These are phyloP conservation scores for Nanorana parkeri DNA, from an alignment of 2,113 vertebrate genomes.

Conservation along the genomic window DNA sequence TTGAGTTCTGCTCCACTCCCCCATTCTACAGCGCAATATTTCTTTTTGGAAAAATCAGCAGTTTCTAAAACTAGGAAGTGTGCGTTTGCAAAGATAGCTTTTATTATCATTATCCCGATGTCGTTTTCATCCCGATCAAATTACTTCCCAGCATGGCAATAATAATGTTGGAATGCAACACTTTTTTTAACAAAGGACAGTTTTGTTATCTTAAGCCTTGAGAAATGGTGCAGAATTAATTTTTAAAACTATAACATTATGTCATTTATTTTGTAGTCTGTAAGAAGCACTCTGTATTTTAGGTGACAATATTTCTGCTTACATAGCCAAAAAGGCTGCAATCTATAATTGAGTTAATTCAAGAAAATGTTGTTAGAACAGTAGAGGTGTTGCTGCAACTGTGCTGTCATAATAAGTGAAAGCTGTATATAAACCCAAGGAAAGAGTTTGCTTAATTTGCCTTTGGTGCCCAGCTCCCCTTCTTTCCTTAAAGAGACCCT, in stretches of 20 bases:
- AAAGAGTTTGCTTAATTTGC: too few species aligned
- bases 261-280: conserved; percentile 3
- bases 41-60: not conserved
- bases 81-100: not conserved
- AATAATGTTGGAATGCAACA: conserved; percentile 8
- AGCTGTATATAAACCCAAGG: too few species aligned
- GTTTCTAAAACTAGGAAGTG: not conserved
- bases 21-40: too few species aligned
- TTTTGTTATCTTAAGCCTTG: conserved; percentile 1
- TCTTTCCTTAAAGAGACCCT: too few species aligned
- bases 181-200: not conserved
- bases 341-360: not conserved
- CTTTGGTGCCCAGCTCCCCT: too few species aligned
- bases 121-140: not conserved
- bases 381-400: too few species aligned
- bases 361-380: not conserved
- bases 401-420: too few species aligned
- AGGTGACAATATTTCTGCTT: not conserved
- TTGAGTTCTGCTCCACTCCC: too few species aligned
- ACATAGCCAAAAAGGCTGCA: not conserved
- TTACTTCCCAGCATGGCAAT: conserved; percentile 8
- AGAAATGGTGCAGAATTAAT: not conserved
- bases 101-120: conserved; percentile 5
- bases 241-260: conserved; percentile 6
- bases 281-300: conserved; percentile 1